Evolutionary conservation across 1,140 invertebrate genomes (phyloP), one percentile per base, ranked within the genome.

Genomic region (Apis cerana): DNA sequence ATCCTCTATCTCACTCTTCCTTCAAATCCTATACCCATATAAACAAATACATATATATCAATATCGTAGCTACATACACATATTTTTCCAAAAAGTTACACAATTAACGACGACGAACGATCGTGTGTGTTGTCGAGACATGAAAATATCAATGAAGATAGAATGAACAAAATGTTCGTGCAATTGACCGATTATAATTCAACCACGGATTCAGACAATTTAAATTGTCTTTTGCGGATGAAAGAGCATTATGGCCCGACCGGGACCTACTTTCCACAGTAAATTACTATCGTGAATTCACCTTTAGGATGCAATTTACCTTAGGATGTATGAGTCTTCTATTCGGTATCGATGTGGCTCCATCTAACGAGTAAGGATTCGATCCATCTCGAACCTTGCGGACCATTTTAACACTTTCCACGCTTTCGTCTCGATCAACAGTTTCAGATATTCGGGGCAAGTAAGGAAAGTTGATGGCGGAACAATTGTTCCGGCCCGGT

Each of bases 281-380:
- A 74, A 83, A 80, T 83, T 80, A 74, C 82, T 68, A 27, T 74
- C 58, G 67, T 62, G 75, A 78, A 54, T n/a, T 72, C 68, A 54
- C 69, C 76, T 83, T 83, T 83, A 72, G 67, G 69, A 80, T 80
- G 77, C 77, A 67, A 83, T 83, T 83, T 68, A 80, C 43, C 54
- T 43, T 43, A 27, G 59, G 69, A 54, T 43, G 33, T 67, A 74
- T 83, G 68, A 83, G 68, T 83, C 82, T 64, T 61, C 61, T 27
- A 43, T 43, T 23, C 13, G 54, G 52, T 83, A 83, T 83, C 82
- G 82, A 83, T 76, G 58, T 70, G 23, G 27, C 61, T 7, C 52
- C 75, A 58, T 69, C 19, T 62, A 62, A 62, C 61, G 79, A 21
- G 52, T 19, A 19, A 67, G 59, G 62, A 67, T 58, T 75, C 62